Percentiles rank a stretch among this genome's conserved stretches.
Conservation (phyloP, 2,113 vertebrate genomes). For the Felis chaus region DNA sequence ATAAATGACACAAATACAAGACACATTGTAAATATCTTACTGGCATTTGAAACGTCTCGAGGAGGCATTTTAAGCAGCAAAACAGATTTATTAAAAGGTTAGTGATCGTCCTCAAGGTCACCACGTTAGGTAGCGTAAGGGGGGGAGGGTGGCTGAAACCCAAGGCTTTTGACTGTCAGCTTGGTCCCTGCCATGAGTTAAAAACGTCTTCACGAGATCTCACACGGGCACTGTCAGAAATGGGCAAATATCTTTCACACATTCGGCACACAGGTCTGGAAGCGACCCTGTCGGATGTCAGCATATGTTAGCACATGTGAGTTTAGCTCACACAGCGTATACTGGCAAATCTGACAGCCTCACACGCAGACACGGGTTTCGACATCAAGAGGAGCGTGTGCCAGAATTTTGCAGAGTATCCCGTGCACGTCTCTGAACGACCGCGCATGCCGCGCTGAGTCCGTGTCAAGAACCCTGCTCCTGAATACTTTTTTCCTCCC, state of each 20-base stretch:
- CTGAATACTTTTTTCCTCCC: background rate
- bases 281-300: background rate
- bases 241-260: background rate
- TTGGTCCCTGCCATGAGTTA: background rate
- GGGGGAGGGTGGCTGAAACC: background rate
- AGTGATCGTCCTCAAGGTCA: background rate
- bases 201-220: background rate
- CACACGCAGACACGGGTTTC: background rate
- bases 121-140: background rate
- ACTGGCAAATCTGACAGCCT: background rate
- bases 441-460: rapidly evolving
- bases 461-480: background rate
- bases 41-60: background rate
- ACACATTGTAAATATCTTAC: background rate
- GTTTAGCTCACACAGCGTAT: background rate
- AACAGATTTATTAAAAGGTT: background rate
- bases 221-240: background rate
- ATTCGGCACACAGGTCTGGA: background rate
- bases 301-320: background rate
- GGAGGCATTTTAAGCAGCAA: background rate
- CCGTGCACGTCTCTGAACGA: background rate
- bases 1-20: background rate
- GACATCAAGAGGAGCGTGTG: background rate
- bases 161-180: background rate
- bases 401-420: background rate